Conservation (phyloP, 2,888 invertebrate species). For the Drosophila heteroneura region DNA sequence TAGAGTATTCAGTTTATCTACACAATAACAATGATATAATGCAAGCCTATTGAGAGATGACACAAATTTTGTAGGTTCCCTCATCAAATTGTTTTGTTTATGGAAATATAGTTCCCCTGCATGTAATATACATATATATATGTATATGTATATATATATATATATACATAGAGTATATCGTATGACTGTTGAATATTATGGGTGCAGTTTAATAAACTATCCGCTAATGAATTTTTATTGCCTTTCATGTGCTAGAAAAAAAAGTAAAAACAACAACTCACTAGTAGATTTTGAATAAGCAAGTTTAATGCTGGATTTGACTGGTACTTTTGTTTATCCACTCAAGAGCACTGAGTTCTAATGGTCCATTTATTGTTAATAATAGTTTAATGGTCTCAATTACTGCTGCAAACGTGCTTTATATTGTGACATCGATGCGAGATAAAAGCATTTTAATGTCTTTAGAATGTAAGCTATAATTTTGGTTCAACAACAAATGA, state of each 20-base stretch:
- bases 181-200: slow-evolving; percentile 31
- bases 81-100: slow-evolving; percentile 56
- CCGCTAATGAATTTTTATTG: slow-evolving; percentile 52
- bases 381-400: slow-evolving; percentile 4
- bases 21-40: slow-evolving; percentile 21
- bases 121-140: slow-evolving; percentile 5
- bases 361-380: slow-evolving; percentile 16
- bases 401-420: slow-evolving; percentile 31
- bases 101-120: slow-evolving; percentile 38
- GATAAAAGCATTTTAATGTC: slow-evolving; percentile 75
- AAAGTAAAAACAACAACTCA: background rate
- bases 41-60: slow-evolving; percentile 36
- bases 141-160: background rate
- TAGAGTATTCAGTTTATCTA: background rate
- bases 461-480: slow-evolving; percentile 67
- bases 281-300: slow-evolving; percentile 2
- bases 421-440: slow-evolving; percentile 33
- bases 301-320: slow-evolving; percentile 19
- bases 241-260: slow-evolving; percentile 15
- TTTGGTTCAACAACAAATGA: slow-evolving; percentile 10
- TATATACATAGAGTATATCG: slow-evolving; percentile 6
- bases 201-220: slow-evolving; percentile 60
- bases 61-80: slow-evolving; percentile 34
- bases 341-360: slow-evolving; percentile 9
- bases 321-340: background rate